phyloP scores from a whole-genome alignment of 2,888 invertebrate species.

The Caenorhabditis uteleia region DNA sequence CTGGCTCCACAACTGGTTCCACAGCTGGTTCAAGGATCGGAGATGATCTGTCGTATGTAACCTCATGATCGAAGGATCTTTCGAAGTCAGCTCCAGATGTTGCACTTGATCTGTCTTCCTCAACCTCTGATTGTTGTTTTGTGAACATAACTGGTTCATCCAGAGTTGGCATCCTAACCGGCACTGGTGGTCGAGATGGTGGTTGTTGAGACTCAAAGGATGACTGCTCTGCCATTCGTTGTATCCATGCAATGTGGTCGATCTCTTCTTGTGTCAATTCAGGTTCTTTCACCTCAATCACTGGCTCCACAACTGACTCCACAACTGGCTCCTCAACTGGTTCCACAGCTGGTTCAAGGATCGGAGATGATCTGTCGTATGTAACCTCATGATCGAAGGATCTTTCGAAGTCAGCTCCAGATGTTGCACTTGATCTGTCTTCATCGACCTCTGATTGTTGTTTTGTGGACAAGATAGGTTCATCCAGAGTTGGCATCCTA shows the following conservation, averaged over 20 bases:
- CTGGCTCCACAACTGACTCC: neutral
- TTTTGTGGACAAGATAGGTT: neutral
- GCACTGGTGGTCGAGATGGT: neutral
- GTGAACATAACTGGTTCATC: neutral
- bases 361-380: neutral
- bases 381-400: slow-evolving; percentile 18
- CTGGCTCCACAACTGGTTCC: neutral
- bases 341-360: neutral
- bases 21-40: neutral
- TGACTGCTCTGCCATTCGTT: slow-evolving; percentile 1
- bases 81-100: slow-evolving; percentile 8
- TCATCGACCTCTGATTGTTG: too few species aligned
- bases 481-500: neutral
- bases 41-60: neutral
- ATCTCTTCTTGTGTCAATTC: neutral
- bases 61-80: slow-evolving; percentile 2
- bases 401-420: slow-evolving; percentile 14
- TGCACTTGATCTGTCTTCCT: slow-evolving; percentile 1
- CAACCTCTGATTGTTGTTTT: neutral
- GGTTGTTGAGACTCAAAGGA: neutral
- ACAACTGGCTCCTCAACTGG: neutral
- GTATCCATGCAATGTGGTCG: slow-evolving; percentile 3
- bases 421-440: slow-evolving; percentile 1
- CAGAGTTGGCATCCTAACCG: neutral
- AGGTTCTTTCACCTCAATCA: neutral